A percentile compares a stretch with the other conserved stretches of the same genome.
Conservation (phyloP, 1,140 invertebrate species). For the Parasteatoda tepidariorum region DNA sequence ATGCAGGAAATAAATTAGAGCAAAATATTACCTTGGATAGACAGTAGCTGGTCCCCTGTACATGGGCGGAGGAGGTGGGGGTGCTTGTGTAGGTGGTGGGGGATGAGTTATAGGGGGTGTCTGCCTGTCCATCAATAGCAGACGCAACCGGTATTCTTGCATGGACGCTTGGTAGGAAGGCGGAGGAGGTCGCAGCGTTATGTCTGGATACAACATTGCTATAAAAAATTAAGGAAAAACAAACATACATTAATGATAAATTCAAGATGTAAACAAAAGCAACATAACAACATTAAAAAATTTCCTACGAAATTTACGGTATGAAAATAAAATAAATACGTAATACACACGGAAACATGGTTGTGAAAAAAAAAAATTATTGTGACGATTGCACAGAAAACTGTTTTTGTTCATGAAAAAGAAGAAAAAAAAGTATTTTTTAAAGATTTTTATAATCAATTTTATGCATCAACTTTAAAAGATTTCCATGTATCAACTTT, state of each 20-base stretch:
- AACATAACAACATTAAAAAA: no score
- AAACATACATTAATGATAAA: neutral
- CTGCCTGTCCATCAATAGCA: conserved; percentile 81
- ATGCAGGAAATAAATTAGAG: no score
- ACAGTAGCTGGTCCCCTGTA: conserved; percentile 66
- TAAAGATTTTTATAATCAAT: no score
- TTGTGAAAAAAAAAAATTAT: no score
- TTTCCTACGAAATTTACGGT: no score
- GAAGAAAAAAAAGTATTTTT: no score
- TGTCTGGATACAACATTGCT: conserved; percentile 95
- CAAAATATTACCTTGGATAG: conserved; percentile 40
- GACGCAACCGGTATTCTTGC: conserved; percentile 91
- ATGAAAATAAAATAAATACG: no score
- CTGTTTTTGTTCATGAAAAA: no score
- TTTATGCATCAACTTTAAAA: no score
- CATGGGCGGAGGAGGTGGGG: conserved; percentile 80
- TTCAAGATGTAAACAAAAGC: neutral
- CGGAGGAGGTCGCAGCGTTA: conserved; percentile 90
- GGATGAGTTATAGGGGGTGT: conserved; percentile 64
- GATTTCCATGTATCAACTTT: no score
- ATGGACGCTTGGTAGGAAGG: conserved; percentile 94
- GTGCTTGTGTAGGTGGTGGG: conserved; percentile 63
- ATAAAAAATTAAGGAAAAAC: conserved; percentile 65
- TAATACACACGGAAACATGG: no score
- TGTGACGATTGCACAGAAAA: no score